Percentiles rank a stretch among this genome's conserved stretches.
phyloP scores from a whole-genome alignment of 2,888 invertebrate species.

The Cotesia congregata region DNA sequence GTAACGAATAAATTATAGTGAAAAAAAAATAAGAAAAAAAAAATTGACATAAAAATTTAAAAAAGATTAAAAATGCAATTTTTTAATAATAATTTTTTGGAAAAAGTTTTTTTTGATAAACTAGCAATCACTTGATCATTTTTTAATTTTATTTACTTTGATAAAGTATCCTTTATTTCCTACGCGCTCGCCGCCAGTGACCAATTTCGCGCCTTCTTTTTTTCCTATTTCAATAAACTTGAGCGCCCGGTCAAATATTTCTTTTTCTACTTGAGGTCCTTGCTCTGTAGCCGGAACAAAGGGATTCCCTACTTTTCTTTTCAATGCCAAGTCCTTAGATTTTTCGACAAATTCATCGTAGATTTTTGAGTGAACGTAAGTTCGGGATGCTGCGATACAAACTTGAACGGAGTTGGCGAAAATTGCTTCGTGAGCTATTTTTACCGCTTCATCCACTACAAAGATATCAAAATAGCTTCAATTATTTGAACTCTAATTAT shows the following conservation, averaged over 20 bases:
- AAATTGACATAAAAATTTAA: too few relatives aligned
- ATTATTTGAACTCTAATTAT: slow-evolving; percentile 6
- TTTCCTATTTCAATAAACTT: slow-evolving; percentile 83
- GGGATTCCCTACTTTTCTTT: slow-evolving; percentile 72
- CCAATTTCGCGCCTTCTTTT: slow-evolving; percentile 83
- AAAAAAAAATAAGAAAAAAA: too few relatives aligned
- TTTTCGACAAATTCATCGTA: slow-evolving; percentile 74
- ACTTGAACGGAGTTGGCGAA: slow-evolving; percentile 75
- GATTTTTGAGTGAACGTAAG: slow-evolving; percentile 73
- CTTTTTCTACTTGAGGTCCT: slow-evolving; percentile 78
- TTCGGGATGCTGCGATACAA: slow-evolving; percentile 75
- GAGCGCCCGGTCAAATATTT: slow-evolving; percentile 83
- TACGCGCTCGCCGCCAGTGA: slow-evolving; percentile 83
- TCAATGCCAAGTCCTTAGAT: slow-evolving; percentile 67
- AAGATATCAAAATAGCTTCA: not conserved
- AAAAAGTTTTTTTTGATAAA: too few relatives aligned
- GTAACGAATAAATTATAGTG: too few relatives aligned
- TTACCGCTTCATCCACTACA: slow-evolving; percentile 52
- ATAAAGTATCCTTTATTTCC: too few relatives aligned
- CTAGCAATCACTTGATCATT: too few relatives aligned
- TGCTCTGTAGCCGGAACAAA: slow-evolving; percentile 70
- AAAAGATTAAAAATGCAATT: slow-evolving; percentile 16
- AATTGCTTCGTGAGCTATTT: slow-evolving; percentile 69
- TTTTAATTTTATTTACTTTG: too few relatives aligned
- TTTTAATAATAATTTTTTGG: slow-evolving; percentile 77